phyloP scores from a whole-genome alignment of 2,797 vertebrate species.

The Pelochelys cantorii region DNA sequence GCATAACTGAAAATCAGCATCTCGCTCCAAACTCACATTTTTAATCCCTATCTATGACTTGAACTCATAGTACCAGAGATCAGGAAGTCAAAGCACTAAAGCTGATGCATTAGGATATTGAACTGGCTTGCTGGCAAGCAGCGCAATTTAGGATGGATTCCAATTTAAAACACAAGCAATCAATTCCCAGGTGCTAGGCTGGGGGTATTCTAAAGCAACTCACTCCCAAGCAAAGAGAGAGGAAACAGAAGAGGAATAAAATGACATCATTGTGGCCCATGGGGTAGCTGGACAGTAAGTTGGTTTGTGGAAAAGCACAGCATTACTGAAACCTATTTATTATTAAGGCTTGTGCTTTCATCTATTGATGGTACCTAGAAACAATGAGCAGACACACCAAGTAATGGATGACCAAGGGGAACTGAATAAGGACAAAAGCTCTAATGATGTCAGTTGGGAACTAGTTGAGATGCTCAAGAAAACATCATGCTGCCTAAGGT shows the following conservation, averaged over 20 bases:
- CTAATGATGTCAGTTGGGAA: conserved; percentile 42
- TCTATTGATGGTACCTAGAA: conserved; percentile 60
- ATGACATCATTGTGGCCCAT: neutral
- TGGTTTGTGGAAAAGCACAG: neutral
- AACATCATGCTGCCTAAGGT: neutral
- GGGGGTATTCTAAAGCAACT: conserved; percentile 17
- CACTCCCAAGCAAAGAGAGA: conserved; percentile 15
- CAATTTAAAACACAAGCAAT: conserved; percentile 52
- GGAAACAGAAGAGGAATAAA: conserved; percentile 37
- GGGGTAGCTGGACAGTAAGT: conserved; percentile 5
- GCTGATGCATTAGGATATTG: conserved; percentile 38
- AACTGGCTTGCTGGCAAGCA: conserved; percentile 44
- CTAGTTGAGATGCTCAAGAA: neutral
- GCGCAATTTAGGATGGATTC: conserved; percentile 16
- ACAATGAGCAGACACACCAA: conserved; percentile 55
- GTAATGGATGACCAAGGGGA: conserved; percentile 51
- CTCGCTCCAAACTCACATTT: neutral
- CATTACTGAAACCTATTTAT: conserved; percentile 34
- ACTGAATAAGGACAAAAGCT: conserved; percentile 21
- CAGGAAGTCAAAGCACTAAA: conserved; percentile 42
- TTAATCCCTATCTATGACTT: conserved; percentile 27
- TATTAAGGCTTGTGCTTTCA: conserved; percentile 55
- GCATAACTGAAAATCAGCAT: neutral
- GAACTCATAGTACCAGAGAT: conserved; percentile 33
- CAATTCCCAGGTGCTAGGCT: conserved; percentile 54